Evolutionary conservation across 2,113 vertebrate species (phyloP).

Genomic region (Hiodon tergisus): DNA sequence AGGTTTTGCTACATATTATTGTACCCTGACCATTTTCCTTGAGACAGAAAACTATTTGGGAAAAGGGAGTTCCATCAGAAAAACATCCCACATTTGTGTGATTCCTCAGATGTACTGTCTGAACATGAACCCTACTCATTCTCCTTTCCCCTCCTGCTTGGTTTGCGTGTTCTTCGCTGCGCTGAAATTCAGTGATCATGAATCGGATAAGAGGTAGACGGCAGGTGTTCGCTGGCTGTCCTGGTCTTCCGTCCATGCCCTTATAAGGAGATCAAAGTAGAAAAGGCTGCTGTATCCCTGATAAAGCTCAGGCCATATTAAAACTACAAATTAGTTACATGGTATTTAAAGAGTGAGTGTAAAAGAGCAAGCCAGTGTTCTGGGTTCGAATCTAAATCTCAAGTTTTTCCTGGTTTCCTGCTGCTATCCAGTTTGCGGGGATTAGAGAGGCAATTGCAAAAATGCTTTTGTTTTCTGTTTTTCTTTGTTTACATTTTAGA

Average conservation of each 20-base stretch:
- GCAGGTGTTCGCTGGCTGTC: slow-evolving; percentile 42
- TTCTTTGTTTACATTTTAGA: background rate
- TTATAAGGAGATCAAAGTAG: slow-evolving; percentile 48
- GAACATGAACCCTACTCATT: background rate
- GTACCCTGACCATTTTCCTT: too few species aligned
- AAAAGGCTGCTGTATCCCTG: background rate
- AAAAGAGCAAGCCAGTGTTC: too few species aligned
- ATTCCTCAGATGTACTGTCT: background rate
- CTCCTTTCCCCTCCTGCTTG: background rate
- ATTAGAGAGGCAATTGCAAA: too few species aligned
- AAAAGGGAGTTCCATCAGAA: background rate
- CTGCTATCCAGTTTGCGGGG: too few species aligned
- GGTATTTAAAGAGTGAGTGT: background rate
- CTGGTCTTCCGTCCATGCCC: slow-evolving; percentile 45
- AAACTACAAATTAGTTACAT: background rate
- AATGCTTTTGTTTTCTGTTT: too few species aligned
- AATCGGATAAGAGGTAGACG: slow-evolving; percentile 26
- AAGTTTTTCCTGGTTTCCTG: too few species aligned
- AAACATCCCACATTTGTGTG: slow-evolving; percentile 1
- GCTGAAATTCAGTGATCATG: background rate
- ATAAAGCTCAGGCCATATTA: background rate
- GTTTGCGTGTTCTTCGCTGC: background rate
- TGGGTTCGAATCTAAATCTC: too few species aligned
- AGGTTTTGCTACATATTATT: slow-evolving; percentile 28
- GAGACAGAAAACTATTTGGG: background rate